Base-by-base conservation (phyloP, 2,888 invertebrate species). In the Xanthorhoe spadicearia region DNA sequence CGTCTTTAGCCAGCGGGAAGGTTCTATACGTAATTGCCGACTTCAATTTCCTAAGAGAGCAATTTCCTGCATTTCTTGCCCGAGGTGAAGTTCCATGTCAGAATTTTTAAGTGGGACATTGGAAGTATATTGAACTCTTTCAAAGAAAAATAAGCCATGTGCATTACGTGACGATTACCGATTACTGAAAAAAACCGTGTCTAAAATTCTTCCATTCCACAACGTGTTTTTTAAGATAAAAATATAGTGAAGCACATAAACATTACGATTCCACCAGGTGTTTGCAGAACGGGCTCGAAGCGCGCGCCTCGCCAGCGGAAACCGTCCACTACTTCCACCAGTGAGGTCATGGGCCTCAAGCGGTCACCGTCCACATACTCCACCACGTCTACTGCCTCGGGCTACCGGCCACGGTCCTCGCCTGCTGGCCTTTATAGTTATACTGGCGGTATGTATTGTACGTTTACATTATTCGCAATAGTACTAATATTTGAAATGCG, bases 341-440 rank as follows among this genome's bases (percentile, higher is more conserved):
- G 50, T 3, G 61, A 61, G 53, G 68, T 64, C 17, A n/a, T 68
- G 18, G 52, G 52, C 53, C 50, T 28, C 7, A 55, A 86, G 73
- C 78, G 91, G 59, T 92, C 92, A 1, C 92, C 90, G 15, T 92
- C 91, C 64, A 90, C 89, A 4, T 81, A 90, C n/a, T 92, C 93
- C 56, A 93, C 93, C 1, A 82, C 87, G 50, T 93, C 93, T 49
- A 90, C 90, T 1, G 84, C 83, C 1, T 93, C 93, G 1, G 89
- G 92, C 53, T 93, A 94, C 77, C 90, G 97, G 73, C 96, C 97
- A 1, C 92, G 96, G 74, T 96, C 96, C 57, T 96, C 96, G 69
- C 97, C 97, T 4, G 96, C 96, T 10, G 96, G 96, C n/a, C 92
- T 97, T 66, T 95, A 95, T 82, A 96, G 96, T 75, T 96, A 96